A percentile compares a stretch with the other conserved stretches of the same genome.
Evolutionary conservation across 1,140 invertebrate genomes (phyloP).

Genomic region (Drosophila ohnishii): DNA sequence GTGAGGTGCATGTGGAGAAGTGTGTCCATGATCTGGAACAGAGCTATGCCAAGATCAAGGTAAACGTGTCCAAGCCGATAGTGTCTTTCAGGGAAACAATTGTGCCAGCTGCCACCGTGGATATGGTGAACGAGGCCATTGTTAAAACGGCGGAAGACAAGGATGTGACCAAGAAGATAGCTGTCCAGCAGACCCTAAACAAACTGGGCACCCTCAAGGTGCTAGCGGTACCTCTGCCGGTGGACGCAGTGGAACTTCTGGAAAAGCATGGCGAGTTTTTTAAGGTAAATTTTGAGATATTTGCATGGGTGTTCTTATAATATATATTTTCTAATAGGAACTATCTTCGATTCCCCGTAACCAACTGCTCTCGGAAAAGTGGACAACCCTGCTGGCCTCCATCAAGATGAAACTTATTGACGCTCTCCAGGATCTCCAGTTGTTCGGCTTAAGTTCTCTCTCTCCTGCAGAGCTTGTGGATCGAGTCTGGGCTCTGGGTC

Average conservation of each 20-base stretch:
- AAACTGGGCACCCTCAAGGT: constrained; percentile 90
- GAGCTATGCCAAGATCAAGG: constrained; percentile 93
- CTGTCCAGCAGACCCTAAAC: constrained; percentile 88
- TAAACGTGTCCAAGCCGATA: constrained; percentile 96
- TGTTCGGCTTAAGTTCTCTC: constrained; percentile 51
- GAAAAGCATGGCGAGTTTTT: constrained; percentile 85
- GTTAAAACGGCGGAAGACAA: constrained; percentile 86
- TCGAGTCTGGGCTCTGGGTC: constrained; percentile 95
- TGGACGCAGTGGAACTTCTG: constrained; percentile 87
- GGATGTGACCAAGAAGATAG: constrained; percentile 83
- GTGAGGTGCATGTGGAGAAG: constrained; percentile 98
- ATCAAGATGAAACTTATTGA: constrained; percentile 87
- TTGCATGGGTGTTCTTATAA: background rate
- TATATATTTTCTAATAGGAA: constrained; percentile 23
- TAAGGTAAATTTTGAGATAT: constrained; percentile 74
- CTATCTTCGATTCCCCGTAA: constrained; percentile 51
- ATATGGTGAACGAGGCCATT: constrained; percentile 95
- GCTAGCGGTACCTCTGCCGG: constrained; percentile 91
- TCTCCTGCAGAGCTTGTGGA: constrained; percentile 83
- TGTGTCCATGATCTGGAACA: constrained; percentile 94
- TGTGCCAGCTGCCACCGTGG: constrained; percentile 90
- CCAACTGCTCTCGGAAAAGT: constrained; percentile 70
- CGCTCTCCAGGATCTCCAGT: constrained; percentile 84
- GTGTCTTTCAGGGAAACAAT: constrained; percentile 98
- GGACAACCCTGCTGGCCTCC: constrained; percentile 32